Percentiles rank a stretch among this genome's conserved stretches.
Evolutionary conservation across 2,113 vertebrate species (phyloP).

Genomic region (Takifugu flavidus): DNA sequence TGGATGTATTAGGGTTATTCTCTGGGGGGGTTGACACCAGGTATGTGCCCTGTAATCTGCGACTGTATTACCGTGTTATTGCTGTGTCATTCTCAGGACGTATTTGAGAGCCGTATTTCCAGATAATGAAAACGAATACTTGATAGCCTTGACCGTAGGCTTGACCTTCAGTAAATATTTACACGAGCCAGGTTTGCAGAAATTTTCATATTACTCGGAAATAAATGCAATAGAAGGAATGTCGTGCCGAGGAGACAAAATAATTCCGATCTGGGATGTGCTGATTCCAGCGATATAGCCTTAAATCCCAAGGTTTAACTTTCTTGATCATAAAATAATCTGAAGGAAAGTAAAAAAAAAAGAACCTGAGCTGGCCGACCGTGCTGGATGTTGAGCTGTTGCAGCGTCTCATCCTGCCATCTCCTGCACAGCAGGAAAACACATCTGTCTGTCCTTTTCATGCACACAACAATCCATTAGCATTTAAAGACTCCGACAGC

Average conservation of each 20-base stretch:
- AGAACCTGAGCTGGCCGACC: neutral
- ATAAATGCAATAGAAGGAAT: too few species aligned
- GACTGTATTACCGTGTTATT: neutral
- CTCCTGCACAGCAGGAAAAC: neutral
- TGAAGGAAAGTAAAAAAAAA: neutral
- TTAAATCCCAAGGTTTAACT: neutral
- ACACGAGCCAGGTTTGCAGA: too few species aligned
- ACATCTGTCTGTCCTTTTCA: neutral
- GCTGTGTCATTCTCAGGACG: neutral
- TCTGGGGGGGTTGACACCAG: neutral
- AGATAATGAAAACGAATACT: neutral
- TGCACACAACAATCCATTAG: neutral
- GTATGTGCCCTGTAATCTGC: neutral
- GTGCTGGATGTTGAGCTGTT: conserved; percentile 4
- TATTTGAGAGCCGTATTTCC: neutral
- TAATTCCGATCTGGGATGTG: neutral
- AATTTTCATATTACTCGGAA: too few species aligned
- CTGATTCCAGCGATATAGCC: neutral
- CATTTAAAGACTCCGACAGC: neutral
- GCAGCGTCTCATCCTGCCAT: neutral
- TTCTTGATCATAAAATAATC: too few species aligned
- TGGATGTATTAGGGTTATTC: neutral
- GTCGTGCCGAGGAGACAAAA: too few species aligned
- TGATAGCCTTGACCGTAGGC: neutral
- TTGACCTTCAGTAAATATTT: too few species aligned